Conservation (phyloP, 2,888 invertebrate species). For the Melanargia galathea region DNA sequence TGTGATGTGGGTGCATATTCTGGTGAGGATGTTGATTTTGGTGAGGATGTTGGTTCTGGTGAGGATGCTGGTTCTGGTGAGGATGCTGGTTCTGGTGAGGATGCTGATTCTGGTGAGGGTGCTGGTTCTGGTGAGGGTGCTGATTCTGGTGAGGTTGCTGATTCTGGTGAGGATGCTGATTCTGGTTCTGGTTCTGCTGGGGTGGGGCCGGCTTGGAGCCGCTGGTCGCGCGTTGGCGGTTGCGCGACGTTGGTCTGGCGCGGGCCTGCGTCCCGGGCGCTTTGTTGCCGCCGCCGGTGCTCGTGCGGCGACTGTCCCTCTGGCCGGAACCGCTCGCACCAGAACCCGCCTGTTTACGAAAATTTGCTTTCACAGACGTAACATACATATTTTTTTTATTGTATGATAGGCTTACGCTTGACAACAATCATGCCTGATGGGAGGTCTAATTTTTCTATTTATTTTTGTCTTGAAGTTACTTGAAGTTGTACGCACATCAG, state of each 20-base stretch:
- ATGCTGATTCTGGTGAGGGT: constrained; percentile 23
- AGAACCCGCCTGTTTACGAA: constrained; percentile 57
- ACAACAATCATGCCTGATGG: too few species aligned
- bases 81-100: constrained; percentile 40
- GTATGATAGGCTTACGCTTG: neutral
- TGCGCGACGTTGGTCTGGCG: constrained; percentile 53
- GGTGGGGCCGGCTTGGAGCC: constrained; percentile 48
- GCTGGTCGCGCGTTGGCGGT: constrained; percentile 54
- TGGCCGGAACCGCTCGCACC: constrained; percentile 62
- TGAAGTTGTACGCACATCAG: too few species aligned
- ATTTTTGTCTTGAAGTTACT: too few species aligned
- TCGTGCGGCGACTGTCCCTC: constrained; percentile 66
- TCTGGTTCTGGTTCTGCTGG: constrained; percentile 52
- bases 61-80: constrained; percentile 61
- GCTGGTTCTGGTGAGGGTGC: constrained; percentile 60
- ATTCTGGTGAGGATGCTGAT: constrained; percentile 54
- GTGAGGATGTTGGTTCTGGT: constrained; percentile 59
- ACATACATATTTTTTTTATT: too few species aligned
- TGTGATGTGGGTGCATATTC: constrained; percentile 49
- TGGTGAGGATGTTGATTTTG: constrained; percentile 61
- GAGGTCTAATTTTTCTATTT: too few species aligned
- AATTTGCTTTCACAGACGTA: neutral
- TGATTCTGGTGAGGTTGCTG: constrained; percentile 56
- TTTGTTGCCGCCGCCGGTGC: constrained; percentile 49
- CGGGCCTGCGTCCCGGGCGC: constrained; percentile 48